Evolutionary conservation across 2,797 vertebrate species (phyloP), one percentile per base, ranked within the genome.

Genomic region (Cheirogaleus major): DNA sequence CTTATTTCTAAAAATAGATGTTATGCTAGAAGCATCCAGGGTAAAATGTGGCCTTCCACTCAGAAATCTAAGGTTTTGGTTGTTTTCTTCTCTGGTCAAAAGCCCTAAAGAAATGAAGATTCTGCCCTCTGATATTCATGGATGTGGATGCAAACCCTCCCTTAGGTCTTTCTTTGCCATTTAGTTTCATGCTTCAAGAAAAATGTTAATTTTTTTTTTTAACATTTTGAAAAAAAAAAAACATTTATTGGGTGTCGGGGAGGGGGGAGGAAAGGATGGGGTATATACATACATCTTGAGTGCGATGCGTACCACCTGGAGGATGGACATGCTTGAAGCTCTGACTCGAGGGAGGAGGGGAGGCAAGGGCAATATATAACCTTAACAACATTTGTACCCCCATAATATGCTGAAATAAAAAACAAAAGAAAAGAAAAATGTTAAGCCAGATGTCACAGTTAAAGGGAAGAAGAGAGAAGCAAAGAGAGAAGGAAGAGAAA

Each of bases 11-110:
- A 95, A 79, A 88, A 50, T 61, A 81, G 50, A 25, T 73, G n/a
- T 73, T 57, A 95, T 70, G 3, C 52, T 91, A 59, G 65, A 93
- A 89, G 73, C 20, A 52, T 75, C 79, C 35, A 55, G 70, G 25
- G 83, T 73, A 67, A 80, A 87, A 59, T 76, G 22, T 57, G 52
- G 52, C 83, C 69, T 84, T 32, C 69, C 50, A 22, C 70, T 89
- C n/a, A 55, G 82, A 85, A 86, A 67, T 61, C 52, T 79, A 57
- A 52, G 14, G 18, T 91, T 90, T 48, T 38, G n/a, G 18, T 87
- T 95, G 41, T 95, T 96, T 95, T 72, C 95, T 84, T 73, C 72
- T 15, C 61, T 92, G 41, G 50, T 91, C 65, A 61, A 38, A 91
- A 92, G 17, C 65, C 83, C 79, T 73, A 48, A 78, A 96, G 91